Evolutionary conservation across 2,888 invertebrate species (phyloP), one percentile per base, ranked within the genome.

Genomic region (Tetragonisca angustula): DNA sequence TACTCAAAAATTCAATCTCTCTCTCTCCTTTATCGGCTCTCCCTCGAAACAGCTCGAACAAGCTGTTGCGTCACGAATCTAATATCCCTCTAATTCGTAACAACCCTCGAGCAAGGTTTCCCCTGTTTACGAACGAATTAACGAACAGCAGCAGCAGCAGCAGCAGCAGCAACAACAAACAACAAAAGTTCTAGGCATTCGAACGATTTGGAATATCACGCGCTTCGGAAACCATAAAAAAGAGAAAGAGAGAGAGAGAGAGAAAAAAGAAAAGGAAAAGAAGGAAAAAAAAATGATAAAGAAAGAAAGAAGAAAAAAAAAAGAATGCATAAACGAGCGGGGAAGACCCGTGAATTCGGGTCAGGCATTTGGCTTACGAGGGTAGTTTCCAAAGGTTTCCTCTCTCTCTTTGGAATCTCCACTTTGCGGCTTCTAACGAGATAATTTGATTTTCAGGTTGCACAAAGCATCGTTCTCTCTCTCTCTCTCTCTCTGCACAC

Each of bases 371-470:
- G 86, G 83, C 88, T 87, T 90, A 90, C 82, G 76, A 64, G 79
- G 49, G 75, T 74, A 78, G 85, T 85, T 88, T 88, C 85, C 88
- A 79, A 84, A 90, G 91, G 91, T 92, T 92, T 90, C 85, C 67
- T 74, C 69, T 54, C 69, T 54, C 69, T 24, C 78, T 56, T 61
- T 59, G 85, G 87, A 90, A 88, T 91, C 87, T 92, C 89, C 90
- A 81, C 90, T 89, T 89, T 93, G 92, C 79, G 94, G 94, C 94
- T 94, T 94, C 94, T 93, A 93, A 93, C 92, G 90, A 91, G 90
- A 92, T 94, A 93, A 94, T 94, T 94, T 90, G 92, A 94, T 94
- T 94, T 89, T 81, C 79, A 71, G 54, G 72, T 68, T 69, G 68
- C 81, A 27, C 65, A 61, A 27, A 64, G 32, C 32, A 64, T 32